Conservation (phyloP, 2,113 vertebrate genomes). For the Galemys pyrenaicus region DNA sequence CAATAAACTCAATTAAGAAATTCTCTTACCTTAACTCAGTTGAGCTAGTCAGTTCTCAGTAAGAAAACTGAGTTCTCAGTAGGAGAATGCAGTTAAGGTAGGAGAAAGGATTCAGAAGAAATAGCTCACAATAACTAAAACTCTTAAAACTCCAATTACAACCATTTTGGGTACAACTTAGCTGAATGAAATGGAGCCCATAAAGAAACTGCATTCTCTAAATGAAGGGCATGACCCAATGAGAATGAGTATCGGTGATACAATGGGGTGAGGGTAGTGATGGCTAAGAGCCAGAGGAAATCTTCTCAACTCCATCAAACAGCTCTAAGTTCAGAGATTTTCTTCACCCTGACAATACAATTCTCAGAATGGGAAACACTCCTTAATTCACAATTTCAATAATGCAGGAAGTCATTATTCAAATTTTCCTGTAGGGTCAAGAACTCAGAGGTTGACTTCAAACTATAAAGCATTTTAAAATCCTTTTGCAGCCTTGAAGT, state of each 20-base stretch:
- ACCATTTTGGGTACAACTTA: background rate
- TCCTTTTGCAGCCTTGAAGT: constrained; percentile 34
- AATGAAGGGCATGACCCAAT: background rate
- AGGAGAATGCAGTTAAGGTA: no score
- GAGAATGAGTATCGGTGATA: background rate
- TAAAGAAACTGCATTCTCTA: background rate
- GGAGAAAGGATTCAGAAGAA: background rate
- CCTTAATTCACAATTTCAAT: constrained; percentile 68
- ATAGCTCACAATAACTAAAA: background rate
- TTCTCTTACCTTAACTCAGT: background rate
- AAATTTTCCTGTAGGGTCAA: constrained; percentile 64
- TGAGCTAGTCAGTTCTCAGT: no score
- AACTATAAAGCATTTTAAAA: constrained; percentile 66
- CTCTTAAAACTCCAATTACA: background rate
- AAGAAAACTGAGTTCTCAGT: no score
- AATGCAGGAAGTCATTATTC: constrained; percentile 64
- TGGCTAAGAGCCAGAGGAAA: constrained; percentile 33
- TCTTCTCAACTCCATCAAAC: background rate
- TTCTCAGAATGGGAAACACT: background rate
- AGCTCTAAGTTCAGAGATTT: constrained; percentile 44
- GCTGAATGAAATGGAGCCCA: background rate
- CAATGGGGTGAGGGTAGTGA: background rate
- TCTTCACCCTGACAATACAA: constrained; percentile 9
- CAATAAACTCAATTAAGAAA: background rate
- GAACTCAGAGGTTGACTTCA: constrained; percentile 51